Conservation (phyloP, 2,888 invertebrate genomes). For the Synergus itoensis region DNA sequence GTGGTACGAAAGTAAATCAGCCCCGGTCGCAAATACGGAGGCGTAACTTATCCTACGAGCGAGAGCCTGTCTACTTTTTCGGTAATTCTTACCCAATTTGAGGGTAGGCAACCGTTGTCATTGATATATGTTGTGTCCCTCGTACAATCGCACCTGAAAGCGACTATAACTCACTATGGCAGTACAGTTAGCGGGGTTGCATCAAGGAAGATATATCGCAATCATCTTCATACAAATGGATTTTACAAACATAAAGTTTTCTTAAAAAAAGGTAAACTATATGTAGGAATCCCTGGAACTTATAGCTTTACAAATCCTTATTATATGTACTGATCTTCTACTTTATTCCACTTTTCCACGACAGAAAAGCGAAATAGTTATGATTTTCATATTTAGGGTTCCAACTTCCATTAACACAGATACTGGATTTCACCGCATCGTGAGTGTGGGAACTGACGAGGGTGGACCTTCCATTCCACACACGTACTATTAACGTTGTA, state of each 20-base stretch:
- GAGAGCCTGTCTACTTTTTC: slow-evolving; percentile 47
- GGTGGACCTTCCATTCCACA: slow-evolving; percentile 31
- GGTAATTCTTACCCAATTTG: slow-evolving; percentile 41
- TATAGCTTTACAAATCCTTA: too few species aligned
- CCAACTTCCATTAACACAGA: slow-evolving; percentile 11
- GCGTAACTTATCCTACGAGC: slow-evolving; percentile 47
- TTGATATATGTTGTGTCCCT: slow-evolving; percentile 40
- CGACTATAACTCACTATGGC: slow-evolving; percentile 67
- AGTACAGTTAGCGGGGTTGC: slow-evolving; percentile 10
- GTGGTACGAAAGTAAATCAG: slow-evolving; percentile 61
- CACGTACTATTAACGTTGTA: slow-evolving; percentile 48
- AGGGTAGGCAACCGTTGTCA: slow-evolving; percentile 41
- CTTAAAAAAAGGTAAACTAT: background rate
- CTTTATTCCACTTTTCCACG: slow-evolving; percentile 2
- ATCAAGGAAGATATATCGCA: slow-evolving; percentile 29
- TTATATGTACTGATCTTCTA: too few species aligned
- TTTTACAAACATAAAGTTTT: slow-evolving; percentile 8
- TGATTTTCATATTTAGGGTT: slow-evolving; percentile 11
- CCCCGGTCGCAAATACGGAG: slow-evolving; percentile 59
- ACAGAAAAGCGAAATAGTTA: background rate
- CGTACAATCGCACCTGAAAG: slow-evolving; percentile 48
- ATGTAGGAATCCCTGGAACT: too few species aligned
- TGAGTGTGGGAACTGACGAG: slow-evolving; percentile 16
- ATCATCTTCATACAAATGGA: slow-evolving; percentile 16
- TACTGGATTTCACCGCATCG: slow-evolving; percentile 37